Base-by-base conservation (phyloP, 1,140 invertebrate species). In the Leptopilina boulardi region DNA sequence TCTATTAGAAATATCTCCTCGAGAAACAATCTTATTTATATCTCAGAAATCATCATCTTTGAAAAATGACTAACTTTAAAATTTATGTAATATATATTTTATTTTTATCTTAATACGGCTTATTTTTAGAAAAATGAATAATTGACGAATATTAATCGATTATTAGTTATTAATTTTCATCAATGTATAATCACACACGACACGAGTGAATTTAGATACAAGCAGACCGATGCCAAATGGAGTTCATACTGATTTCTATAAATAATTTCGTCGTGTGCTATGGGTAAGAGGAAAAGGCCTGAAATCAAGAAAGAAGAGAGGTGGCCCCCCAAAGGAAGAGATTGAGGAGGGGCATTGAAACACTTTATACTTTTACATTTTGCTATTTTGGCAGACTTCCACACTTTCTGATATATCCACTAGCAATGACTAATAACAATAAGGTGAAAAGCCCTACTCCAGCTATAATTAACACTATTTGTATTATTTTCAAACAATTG, bases 181-280 rank as follows among this genome's bases (percentile, higher is more conserved):
- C n/a, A 42, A 71, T n/a, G 44, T 41, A 73, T 44, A 70, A 30
- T 54, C 21, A 70, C n/a, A n/a, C n/a, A 9, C 54, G 77, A 83
- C 79, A 86, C 81, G 86, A 87, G 83, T 82, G 83, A 79, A 84
- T 82, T 83, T 82, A 89, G 83, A 80, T 84, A 87, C 85, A 84
- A 85, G 83, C 84, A 84, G 85, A 86, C 87, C 84, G 87, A 88
- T 84, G 83, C 85, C 84, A 85, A 88, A 88, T 86, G 86, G 85
- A 81, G 85, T 84, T 87, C 80, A 87, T 85, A 89, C 87, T 89
- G 87, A 89, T 89, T 90, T 90, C 89, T 90, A 90, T 90, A 89
- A 90, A 90, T 90, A 90, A 90, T 89, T 85, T 82, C 41, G 77
- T 82, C 77, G 86, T 83, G 74, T 83, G 74, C 77, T 87, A 82